Evolutionary conservation across 2,888 invertebrate species (phyloP).

Genomic region (Drosophila tanythrix): DNA sequence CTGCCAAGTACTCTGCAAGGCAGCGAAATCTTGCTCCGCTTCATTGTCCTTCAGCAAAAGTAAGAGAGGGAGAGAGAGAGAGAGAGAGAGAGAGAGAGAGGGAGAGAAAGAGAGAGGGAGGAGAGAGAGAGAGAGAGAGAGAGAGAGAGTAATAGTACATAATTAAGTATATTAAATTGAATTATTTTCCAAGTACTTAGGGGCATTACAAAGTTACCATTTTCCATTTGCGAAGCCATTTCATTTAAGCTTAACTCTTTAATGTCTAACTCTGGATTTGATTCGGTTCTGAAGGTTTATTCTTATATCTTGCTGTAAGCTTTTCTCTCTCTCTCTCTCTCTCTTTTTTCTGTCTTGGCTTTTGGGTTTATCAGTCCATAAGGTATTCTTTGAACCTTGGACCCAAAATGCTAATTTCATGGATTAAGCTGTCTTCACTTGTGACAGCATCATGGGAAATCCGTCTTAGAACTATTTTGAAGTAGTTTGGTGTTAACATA

Average conservation of each 20-base stretch:
- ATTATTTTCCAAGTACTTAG: conserved; percentile 64
- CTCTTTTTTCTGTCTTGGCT: not conserved
- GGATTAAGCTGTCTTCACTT: conserved; percentile 1
- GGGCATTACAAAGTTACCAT: conserved; percentile 37
- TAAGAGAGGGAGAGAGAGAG: not conserved
- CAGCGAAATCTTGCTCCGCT: conserved; percentile 18
- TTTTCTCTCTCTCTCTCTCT: not conserved
- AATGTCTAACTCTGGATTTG: conserved; percentile 6
- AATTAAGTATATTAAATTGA: conserved; percentile 75
- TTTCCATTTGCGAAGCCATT: conserved; percentile 7
- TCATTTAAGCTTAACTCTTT: conserved; percentile 41
- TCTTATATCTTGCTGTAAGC: not conserved
- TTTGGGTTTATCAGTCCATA: not conserved
- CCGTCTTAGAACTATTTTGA: not conserved
- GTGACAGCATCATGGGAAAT: not conserved
- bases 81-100: not conserved
- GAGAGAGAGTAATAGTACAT: conserved; percentile 20
- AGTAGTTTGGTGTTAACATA: not conserved
- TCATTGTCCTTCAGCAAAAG: conserved; percentile 18
- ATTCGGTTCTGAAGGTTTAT: not conserved
- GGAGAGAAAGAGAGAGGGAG: not conserved
- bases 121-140: not conserved
- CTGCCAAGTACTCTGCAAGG: not conserved
- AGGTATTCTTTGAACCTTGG: not conserved
- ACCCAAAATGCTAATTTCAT: not conserved